Evolutionary conservation across 2,888 invertebrate species (phyloP).

Genomic region (Agapostemon virescens): DNA sequence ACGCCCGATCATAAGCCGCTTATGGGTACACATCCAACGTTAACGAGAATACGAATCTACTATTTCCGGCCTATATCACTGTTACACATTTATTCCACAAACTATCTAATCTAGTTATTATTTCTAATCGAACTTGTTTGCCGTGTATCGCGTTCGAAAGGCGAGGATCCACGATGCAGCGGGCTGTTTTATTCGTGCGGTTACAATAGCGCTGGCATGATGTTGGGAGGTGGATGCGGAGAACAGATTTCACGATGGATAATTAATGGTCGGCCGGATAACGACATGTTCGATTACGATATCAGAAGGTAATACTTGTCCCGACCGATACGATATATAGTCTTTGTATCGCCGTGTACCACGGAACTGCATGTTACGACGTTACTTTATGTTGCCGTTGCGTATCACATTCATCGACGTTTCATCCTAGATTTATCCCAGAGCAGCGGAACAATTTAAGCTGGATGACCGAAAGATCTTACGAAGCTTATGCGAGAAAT

Average conservation of each 20-base stretch:
- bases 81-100: too few species aligned
- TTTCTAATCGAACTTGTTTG: conserved; percentile 11
- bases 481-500: conserved; percentile 94
- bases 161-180: conserved; percentile 79
- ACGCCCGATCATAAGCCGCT: conserved; percentile 95
- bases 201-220: conserved; percentile 95
- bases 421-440: conserved; percentile 86
- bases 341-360: neutral
- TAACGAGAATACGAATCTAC: too few species aligned
- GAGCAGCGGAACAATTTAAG: conserved; percentile 86
- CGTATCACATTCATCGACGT: neutral
- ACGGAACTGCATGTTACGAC: neutral
- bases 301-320: conserved; percentile 83
- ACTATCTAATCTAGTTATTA: neutral
- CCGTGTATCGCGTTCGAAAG: conserved; percentile 63
- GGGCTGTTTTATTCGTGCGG: conserved; percentile 94
- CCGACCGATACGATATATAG: too few species aligned
- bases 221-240: conserved; percentile 93
- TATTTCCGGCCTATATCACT: too few species aligned
- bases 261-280: conserved; percentile 88
- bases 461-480: conserved; percentile 91
- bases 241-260: conserved; percentile 94
- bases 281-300: conserved; percentile 93
- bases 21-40: conserved; percentile 82
- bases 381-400: too few species aligned